These are phyloP conservation scores for Octopus bimaculoides DNA, from an alignment of 1,140 invertebrate genomes.

Conservation along the genomic window DNA sequence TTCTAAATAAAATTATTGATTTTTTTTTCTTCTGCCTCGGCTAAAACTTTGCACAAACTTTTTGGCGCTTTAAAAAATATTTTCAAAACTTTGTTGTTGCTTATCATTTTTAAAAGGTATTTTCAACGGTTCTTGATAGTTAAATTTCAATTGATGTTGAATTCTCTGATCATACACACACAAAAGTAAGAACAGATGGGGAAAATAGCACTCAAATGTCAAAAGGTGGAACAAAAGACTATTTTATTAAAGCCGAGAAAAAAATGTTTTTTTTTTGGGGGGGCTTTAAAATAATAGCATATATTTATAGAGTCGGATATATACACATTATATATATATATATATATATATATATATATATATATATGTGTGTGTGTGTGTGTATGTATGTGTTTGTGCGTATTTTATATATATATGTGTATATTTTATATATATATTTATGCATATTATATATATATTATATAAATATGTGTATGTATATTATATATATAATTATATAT, in stretches of 20 bases:
- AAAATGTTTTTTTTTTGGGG: background rate
- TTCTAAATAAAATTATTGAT: no score
- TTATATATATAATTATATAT: no score
- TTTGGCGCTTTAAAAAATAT: no score
- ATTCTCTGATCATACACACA: background rate
- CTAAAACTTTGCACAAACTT: no score
- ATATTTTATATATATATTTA: no score
- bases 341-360: background rate
- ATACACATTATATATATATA: background rate
- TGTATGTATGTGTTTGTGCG: background rate
- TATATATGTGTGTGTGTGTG: background rate
- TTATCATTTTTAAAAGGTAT: no score
- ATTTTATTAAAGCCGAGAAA: background rate
- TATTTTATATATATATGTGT: no score
- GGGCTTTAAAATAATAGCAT: background rate
- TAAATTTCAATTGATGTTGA: background rate
- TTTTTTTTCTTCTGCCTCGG: no score
- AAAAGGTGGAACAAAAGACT: background rate
- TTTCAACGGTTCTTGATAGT: background rate
- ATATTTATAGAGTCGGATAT: background rate
- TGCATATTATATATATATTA: no score
- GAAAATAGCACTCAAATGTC: background rate
- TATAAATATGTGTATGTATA: no score
- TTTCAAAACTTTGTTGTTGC: no score
- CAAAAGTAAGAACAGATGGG: background rate